Evolutionary conservation across 2,888 invertebrate species (phyloP).

Genomic region (Schizaphis graminum): DNA sequence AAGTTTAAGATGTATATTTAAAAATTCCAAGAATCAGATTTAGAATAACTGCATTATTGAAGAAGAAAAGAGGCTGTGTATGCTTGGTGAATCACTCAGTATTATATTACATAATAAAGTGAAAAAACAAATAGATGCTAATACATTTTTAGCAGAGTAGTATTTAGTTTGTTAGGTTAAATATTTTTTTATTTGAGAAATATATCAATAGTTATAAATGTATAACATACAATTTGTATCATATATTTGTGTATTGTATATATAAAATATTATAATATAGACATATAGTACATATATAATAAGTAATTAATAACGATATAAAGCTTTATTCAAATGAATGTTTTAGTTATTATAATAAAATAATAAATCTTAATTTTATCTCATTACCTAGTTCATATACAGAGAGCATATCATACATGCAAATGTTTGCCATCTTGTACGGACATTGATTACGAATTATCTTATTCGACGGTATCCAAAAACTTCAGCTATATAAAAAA

Average conservation of each 20-base stretch:
- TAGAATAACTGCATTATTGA: too few species aligned
- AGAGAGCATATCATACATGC: slow-evolving; percentile 30
- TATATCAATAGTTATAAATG: neutral
- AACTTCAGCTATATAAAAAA: slow-evolving; percentile 21
- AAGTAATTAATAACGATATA: too few species aligned
- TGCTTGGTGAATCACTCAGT: too few species aligned
- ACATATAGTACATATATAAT: too few species aligned
- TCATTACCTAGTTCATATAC: slow-evolving; percentile 13
- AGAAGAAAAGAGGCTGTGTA: too few species aligned
- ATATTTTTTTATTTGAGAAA: neutral
- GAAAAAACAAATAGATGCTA: neutral
- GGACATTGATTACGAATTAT: slow-evolving; percentile 12
- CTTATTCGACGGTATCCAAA: slow-evolving; percentile 24
- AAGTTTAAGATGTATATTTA: too few species aligned
- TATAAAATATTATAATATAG: neutral
- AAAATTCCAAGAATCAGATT: too few species aligned
- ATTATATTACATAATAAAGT: too few species aligned
- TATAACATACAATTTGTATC: neutral
- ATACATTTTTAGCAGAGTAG: neutral
- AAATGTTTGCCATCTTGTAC: slow-evolving; percentile 59
- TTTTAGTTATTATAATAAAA: neutral
- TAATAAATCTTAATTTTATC: neutral
- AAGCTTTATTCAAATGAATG: neutral
- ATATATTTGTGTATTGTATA: neutral
- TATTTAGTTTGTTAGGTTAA: neutral